A percentile compares a stretch with the other conserved stretches of the same genome.
phyloP scores from a whole-genome alignment of 1,140 invertebrate genomes.

The Lordiphosa clarofinis region DNA sequence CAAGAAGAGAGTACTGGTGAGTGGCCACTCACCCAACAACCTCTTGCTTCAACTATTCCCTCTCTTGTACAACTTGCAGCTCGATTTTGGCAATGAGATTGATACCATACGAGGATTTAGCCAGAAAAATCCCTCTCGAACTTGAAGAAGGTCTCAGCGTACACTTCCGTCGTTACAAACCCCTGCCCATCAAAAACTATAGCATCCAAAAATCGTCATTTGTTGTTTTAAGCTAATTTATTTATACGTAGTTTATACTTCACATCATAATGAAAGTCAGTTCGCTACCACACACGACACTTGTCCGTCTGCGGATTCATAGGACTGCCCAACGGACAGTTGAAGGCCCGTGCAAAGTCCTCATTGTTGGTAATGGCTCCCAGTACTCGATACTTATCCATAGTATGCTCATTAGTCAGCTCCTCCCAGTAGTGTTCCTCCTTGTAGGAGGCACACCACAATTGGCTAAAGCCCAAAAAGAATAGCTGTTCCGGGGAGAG shows the following conservation, averaged over 20 bases:
- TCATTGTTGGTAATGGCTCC: constrained; percentile 85
- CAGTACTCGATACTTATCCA: constrained; percentile 81
- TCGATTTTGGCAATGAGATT: constrained; percentile 83
- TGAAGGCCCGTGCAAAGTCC: constrained; percentile 83
- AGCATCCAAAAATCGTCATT: background rate
- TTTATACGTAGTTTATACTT: constrained; percentile 5
- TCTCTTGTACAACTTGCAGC: no score
- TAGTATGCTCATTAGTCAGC: constrained; percentile 51
- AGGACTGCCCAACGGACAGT: constrained; percentile 81
- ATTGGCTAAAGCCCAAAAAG: constrained; percentile 94
- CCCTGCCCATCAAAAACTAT: constrained; percentile 84
- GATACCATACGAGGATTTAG: constrained; percentile 83
- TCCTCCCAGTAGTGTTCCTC: constrained; percentile 68
- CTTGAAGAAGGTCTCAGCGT: constrained; percentile 81
- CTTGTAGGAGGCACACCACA: constrained; percentile 68
- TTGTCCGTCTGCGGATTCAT: constrained; percentile 83
- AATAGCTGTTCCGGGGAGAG: constrained; percentile 93
- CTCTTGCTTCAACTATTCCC: no score
- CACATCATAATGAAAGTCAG: constrained; percentile 2
- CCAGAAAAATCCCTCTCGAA: constrained; percentile 81
- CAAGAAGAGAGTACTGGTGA: constrained; percentile 83
- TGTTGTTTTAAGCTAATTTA: constrained; percentile 8
- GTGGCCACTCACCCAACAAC: background rate
- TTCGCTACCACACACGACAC: constrained; percentile 57
- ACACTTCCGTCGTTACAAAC: constrained; percentile 83